phyloP scores from a whole-genome alignment of 2,113 vertebrate species.

The Mormyrus iriodes region DNA sequence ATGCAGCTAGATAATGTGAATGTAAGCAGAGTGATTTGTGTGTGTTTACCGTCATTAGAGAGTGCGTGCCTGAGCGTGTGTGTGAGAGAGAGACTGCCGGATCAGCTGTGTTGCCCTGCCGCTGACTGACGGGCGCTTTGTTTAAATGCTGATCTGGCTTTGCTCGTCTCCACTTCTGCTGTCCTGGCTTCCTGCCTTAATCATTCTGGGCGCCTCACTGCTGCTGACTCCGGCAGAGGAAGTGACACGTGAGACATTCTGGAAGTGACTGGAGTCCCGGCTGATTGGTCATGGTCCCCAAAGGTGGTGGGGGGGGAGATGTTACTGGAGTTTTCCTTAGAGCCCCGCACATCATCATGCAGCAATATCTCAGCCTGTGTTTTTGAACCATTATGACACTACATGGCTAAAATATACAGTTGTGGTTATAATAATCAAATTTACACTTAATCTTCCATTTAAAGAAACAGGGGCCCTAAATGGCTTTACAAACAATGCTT shows the following conservation, averaged over 20 bases:
- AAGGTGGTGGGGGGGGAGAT: neutral
- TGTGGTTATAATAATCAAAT: neutral
- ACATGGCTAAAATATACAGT: neutral
- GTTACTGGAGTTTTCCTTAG: neutral
- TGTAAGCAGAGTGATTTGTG: neutral
- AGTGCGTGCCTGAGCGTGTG: neutral
- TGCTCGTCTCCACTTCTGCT: slow-evolving; percentile 18
- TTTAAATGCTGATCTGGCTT: neutral
- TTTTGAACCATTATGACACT: neutral
- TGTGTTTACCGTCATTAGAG: neutral
- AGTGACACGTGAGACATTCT: neutral
- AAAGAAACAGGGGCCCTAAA: neutral
- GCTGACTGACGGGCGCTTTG: slow-evolving; percentile 1
- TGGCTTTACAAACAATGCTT: neutral
- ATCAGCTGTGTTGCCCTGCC: neutral
- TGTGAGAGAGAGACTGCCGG: neutral
- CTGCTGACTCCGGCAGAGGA: slow-evolving; percentile 36
- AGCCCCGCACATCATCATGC: neutral
- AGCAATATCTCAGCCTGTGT: neutral
- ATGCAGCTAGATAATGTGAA: neutral
- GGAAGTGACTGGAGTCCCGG: neutral
- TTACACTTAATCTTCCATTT: neutral
- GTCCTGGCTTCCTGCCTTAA: slow-evolving; percentile 32
- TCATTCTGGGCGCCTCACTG: slow-evolving; percentile 40
- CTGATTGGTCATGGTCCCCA: neutral